Evolutionary conservation across 2,113 vertebrate species (phyloP).

Genomic region (Xyliphius kryptos): DNA sequence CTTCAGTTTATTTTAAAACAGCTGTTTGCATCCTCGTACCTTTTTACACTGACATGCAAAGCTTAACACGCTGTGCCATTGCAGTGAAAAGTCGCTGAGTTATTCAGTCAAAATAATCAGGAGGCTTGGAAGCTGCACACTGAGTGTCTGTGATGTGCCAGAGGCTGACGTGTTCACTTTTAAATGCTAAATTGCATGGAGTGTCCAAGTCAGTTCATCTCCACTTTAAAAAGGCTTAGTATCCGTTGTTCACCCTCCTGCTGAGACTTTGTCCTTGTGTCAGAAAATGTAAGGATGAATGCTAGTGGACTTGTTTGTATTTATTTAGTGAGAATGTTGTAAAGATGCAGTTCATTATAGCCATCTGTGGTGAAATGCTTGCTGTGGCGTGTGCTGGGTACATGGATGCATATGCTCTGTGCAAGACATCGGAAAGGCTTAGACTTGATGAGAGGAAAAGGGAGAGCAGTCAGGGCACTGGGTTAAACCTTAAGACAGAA

Average conservation of each 20-base stretch:
- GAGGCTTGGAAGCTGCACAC: constrained; percentile 11
- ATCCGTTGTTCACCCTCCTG: neutral
- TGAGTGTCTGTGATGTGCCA: constrained; percentile 5
- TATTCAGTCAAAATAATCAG: constrained; percentile 17
- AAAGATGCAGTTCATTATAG: constrained; percentile 7
- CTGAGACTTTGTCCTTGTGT: neutral
- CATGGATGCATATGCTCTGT: constrained; percentile 3
- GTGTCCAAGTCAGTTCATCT: constrained; percentile 18
- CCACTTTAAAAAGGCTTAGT: constrained; percentile 24
- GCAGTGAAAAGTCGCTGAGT: constrained; percentile 4
- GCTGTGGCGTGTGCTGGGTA: neutral
- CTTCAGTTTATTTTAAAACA: neutral
- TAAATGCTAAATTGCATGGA: constrained; percentile 27
- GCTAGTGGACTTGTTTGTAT: neutral
- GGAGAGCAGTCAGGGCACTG: constrained; percentile 21
- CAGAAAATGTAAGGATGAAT: neutral
- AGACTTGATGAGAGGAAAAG: constrained; percentile 16
- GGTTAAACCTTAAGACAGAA: constrained; percentile 35
- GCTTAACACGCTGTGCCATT: constrained; percentile 11
- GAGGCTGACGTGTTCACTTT: constrained; percentile 16
- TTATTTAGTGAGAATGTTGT: constrained; percentile 15
- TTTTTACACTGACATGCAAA: constrained; percentile 5
- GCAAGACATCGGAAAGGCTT: constrained; percentile 23
- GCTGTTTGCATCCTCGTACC: constrained; percentile 1
- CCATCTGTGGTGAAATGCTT: constrained; percentile 8